Evolutionary conservation across 2,888 invertebrate genomes (phyloP), one percentile per base, ranked within the genome.

Genomic region (Candidula unifasciata): DNA sequence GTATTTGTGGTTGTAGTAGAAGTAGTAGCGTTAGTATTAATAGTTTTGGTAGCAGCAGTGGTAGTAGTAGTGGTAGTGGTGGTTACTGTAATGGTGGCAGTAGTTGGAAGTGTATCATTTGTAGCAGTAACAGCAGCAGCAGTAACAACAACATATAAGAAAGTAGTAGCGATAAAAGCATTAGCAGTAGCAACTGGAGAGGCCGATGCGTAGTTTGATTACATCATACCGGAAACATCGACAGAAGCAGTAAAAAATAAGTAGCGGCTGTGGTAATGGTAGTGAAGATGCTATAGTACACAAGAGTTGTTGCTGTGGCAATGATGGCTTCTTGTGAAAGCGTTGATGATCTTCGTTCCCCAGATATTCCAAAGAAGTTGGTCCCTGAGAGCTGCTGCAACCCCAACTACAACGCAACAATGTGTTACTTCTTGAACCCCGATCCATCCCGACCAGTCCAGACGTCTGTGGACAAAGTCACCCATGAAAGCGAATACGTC

Each of bases 361-460:
- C n/a, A n/a, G 66, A 68, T 27, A n/a, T 0, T 68, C 2, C n/a
- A 24, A 73, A 24, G 27, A 44, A 27, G 2, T 52, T 27, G 16
- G 73, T 73, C n/a, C 73, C 73, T n/a, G 73, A 73, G 21, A 73
- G 73, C 44, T 73, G 73, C 52, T 73, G 73, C 18, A 73, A 73
- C 44, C 8, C n/a, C 1, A 44, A 37, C 24, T 24, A 18, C 44
- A 71, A 27, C 71, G 37, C 35, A 13, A 27, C 27, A 6, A 27
- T 66, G 5, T 66, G 73, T 8, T n/a, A n/a, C n/a, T 33, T 21
- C 52, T 21, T 27, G 27, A 73, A 73, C 44, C 0, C 6, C 10
- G 52, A 73, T 16, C 2, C 44, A 6, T 44, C 44, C 0, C 24
- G 27, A 44, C 73, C 73, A 24, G 73, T 73, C 16, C 73, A 73